A percentile compares a stretch with the other conserved stretches of the same genome.
phyloP scores from a whole-genome alignment of 2,797 vertebrate species.

The Micropoecilia bifurca region DNA sequence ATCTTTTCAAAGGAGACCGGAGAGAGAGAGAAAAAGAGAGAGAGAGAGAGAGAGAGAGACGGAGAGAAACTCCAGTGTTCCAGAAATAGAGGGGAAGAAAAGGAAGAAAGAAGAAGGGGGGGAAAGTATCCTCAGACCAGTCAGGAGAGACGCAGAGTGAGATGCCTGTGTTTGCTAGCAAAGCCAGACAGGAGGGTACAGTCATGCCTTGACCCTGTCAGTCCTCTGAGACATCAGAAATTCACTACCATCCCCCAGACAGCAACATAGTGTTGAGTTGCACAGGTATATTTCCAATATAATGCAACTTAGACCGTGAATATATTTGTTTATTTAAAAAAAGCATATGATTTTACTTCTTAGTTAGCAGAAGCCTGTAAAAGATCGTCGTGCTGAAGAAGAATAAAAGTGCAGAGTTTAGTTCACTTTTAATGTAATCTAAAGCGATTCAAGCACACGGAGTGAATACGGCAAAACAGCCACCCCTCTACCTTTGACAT shows the following conservation, averaged over 20 bases:
- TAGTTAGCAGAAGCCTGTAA: conserved; percentile 5
- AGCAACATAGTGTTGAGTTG: conserved; percentile 12
- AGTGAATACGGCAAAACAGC: conserved; percentile 53
- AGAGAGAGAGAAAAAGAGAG: conserved; percentile 73
- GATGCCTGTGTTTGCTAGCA: conserved; percentile 81
- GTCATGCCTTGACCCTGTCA: conserved; percentile 68
- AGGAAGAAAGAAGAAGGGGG: conserved; percentile 52
- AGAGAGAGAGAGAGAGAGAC: conserved; percentile 74
- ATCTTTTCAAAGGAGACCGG: conserved; percentile 83
- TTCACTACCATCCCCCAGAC: conserved; percentile 54
- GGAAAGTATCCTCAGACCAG: conserved; percentile 75
- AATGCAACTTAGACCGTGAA: conserved; percentile 28
- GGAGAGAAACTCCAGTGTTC: conserved; percentile 79
- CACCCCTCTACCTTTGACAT: conserved; percentile 63
- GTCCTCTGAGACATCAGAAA: conserved; percentile 73
- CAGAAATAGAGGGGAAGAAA: conserved; percentile 66
- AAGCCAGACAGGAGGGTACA: conserved; percentile 75
- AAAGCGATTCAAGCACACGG: conserved; percentile 27
- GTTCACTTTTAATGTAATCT: conserved; percentile 22
- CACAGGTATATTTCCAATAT: conserved; percentile 41
- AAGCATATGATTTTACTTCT: conserved; percentile 24
- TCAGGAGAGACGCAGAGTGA: conserved; percentile 71
- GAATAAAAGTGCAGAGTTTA: conserved; percentile 5
- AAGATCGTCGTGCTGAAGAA: conserved; percentile 1
- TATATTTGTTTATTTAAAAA: conserved; percentile 19